Evolutionary conservation across 2,113 vertebrate species (phyloP), one percentile per base, ranked within the genome.

Genomic region (Lepidiolamprologus cunningtoni): DNA sequence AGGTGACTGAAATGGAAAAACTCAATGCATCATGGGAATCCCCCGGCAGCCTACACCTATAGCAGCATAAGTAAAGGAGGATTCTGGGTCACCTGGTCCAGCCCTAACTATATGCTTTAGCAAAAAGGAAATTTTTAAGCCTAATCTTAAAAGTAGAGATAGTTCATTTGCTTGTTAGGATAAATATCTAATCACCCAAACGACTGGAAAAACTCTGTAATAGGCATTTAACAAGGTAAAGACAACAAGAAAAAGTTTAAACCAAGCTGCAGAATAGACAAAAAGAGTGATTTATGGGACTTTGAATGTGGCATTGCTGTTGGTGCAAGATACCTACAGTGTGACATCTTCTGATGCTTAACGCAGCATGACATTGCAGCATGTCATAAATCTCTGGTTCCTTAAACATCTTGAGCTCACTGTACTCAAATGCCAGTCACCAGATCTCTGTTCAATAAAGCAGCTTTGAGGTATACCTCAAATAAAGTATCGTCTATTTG

Each of bases 1-100:
- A 28, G 28, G 28, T 28, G 28, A 28, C 28, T 28, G 28, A 1
- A 28, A 28, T 6, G 28, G 4, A 57, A 57, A 57, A 57, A 26
- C 21, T 57, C 21, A 57, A 14, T 57, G 21, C 54, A 57, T 57
- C 54, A 57, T 57, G 54, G 54, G 54, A 57, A 26, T 57, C 21
- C 21, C 54, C 54, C 21, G 0, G 11, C 54, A 55, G 4, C 7
- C 0, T 55, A 55, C 12, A 1, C 1, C 23, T 57, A 57, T 57
- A 28, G 54, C 23, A 57, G 54, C 54, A 57, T 28, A 57, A 57
- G 0, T 57, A 57, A 16, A 4, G 23, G 1, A 2, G 23, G 55
- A 57, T 57, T 28, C 13, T 0, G 54, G 7, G 23, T 57, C 54
- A 57, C 3, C 4, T 57, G 54, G 7, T 26, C 54, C 54, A 57